Conservation (phyloP, 2,797 vertebrate genomes). For the Esox masquinongy region DNA sequence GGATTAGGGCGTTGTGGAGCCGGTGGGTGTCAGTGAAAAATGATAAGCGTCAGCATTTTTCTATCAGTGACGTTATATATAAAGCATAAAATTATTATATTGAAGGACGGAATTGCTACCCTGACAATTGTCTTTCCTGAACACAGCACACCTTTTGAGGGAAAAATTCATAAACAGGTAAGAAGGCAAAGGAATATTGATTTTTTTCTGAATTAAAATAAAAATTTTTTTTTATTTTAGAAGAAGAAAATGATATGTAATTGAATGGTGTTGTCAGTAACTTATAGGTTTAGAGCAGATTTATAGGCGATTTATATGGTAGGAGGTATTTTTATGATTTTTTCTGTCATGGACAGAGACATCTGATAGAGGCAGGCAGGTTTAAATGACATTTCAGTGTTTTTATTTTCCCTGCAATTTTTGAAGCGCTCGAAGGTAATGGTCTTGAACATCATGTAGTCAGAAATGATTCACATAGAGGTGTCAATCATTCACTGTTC, state of each 20-base stretch:
- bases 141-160: slow-evolving; percentile 28
- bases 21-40: slow-evolving; percentile 42
- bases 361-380: background rate
- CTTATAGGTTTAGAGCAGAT: background rate
- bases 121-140: slow-evolving; percentile 28
- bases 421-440: background rate
- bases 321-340: no score
- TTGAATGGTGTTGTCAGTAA: background rate
- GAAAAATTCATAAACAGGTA: slow-evolving; percentile 44
- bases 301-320: background rate
- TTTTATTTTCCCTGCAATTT: background rate
- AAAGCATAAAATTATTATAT: slow-evolving; percentile 54
- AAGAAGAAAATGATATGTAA: background rate
- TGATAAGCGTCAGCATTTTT: slow-evolving; percentile 60
- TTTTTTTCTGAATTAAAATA: background rate
- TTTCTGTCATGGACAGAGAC: no score
- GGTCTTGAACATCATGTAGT: background rate
- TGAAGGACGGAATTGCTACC: slow-evolving; percentile 32
- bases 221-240: background rate
- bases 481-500: slow-evolving; percentile 60
- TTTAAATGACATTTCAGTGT: background rate
- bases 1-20: slow-evolving; percentile 33
- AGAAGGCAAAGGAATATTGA: background rate
- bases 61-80: slow-evolving; percentile 68
- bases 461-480: background rate